phyloP scores from a whole-genome alignment of 2,888 invertebrate genomes.

The Chloromyia formosa region DNA sequence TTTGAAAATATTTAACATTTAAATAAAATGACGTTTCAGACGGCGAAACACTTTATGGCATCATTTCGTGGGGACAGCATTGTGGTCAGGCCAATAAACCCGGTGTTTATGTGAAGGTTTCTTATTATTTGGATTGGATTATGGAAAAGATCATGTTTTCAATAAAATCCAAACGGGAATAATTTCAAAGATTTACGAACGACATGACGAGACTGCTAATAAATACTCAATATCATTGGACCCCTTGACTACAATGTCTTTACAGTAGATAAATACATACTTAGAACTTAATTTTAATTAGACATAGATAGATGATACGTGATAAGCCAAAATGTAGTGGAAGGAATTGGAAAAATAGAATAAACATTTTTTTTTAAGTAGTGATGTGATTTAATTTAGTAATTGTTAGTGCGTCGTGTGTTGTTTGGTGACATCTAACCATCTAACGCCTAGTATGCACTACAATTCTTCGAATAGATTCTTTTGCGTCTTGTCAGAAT shows the following conservation, averaged over 20 bases:
- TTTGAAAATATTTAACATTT: neutral
- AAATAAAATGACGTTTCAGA: slow-evolving; percentile 63
- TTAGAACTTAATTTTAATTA: slow-evolving; percentile 21
- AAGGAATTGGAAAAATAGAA: too few relatives aligned
- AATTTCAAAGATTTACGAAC: neutral
- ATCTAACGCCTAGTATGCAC: too few relatives aligned
- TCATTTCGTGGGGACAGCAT: slow-evolving; percentile 82
- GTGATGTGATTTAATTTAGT: too few relatives aligned
- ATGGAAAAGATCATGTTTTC: slow-evolving; percentile 65
- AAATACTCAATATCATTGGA: slow-evolving; percentile 25
- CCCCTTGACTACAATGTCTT: neutral
- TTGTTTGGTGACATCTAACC: too few relatives aligned
- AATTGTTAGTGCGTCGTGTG: too few relatives aligned
- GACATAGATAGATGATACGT: neutral
- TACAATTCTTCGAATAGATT: too few relatives aligned
- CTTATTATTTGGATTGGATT: slow-evolving; percentile 74
- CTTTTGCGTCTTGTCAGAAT: too few relatives aligned
- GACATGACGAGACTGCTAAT: slow-evolving; percentile 17
- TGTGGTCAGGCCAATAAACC: slow-evolving; percentile 79
- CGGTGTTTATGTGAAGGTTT: slow-evolving; percentile 76
- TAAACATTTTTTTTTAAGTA: too few relatives aligned
- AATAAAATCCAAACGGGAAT: slow-evolving; percentile 15
- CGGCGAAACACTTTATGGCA: slow-evolving; percentile 72
- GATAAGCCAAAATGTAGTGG: too few relatives aligned
- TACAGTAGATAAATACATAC: slow-evolving; percentile 2